Percentiles rank a stretch among this genome's conserved stretches.
These are phyloP conservation scores for Palythoa grandis DNA, from an alignment of 92 coral and sea anemone species.

Conservation along the genomic window DNA sequence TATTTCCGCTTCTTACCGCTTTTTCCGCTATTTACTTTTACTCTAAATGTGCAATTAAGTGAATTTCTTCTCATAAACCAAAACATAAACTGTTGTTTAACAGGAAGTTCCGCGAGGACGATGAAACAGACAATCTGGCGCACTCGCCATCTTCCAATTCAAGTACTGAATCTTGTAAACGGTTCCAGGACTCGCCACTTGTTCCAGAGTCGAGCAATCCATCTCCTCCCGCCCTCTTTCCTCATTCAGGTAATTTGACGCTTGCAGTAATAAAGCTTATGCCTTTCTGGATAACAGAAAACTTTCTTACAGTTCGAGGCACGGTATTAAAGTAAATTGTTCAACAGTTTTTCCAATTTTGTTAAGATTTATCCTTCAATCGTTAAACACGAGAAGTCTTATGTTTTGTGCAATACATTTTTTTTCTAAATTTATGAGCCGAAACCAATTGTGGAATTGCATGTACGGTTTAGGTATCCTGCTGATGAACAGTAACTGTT, in stretches of 20 bases:
- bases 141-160: constrained; percentile 80
- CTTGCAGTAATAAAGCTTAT: neutral
- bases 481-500: too few species aligned
- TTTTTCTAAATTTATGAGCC: neutral
- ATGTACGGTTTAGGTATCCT: too few species aligned
- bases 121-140: constrained; percentile 77
- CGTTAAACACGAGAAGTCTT: neutral
- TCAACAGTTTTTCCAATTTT: too few species aligned
- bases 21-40: too few species aligned
- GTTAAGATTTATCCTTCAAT: neutral
- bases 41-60: neutral
- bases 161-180: constrained; percentile 76
- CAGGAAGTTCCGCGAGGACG: constrained; percentile 67
- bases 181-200: constrained; percentile 81
- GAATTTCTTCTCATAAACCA: neutral
- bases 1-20: too few species aligned
- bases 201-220: constrained; percentile 73
- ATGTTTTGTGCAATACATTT: neutral
- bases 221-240: constrained; percentile 60
- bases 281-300: neutral
- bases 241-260: constrained; percentile 27
- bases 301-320: too few species aligned
- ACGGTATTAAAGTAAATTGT: too few species aligned
- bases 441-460: too few species aligned
- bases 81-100: constrained; percentile 11